Conservation (phyloP, 2,113 vertebrate species). For the Bujurquina vittata region DNA sequence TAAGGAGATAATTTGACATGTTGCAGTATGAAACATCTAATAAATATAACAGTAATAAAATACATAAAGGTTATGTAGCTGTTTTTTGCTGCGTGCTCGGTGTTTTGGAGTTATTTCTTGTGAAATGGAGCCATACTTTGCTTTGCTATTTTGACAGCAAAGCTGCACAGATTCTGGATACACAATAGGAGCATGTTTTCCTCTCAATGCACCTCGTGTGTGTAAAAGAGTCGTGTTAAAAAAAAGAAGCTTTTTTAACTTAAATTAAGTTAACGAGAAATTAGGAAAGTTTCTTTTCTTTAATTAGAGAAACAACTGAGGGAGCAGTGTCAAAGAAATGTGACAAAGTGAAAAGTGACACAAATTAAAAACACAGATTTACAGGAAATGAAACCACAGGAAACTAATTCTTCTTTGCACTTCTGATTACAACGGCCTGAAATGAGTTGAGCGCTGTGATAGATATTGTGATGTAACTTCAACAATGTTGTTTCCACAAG, state of each 20-base stretch:
- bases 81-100: neutral
- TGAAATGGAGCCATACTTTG: no score
- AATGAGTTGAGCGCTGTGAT: conserved; percentile 16
- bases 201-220: neutral
- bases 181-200: neutral
- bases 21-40: neutral
- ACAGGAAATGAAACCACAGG: neutral
- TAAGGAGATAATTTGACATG: no score
- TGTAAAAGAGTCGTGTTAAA: neutral
- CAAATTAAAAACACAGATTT: neutral
- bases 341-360: neutral
- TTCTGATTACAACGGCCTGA: neutral
- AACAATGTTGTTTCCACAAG: conserved; percentile 23
- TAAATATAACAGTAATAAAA: neutral
- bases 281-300: neutral
- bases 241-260: neutral
- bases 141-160: neutral
- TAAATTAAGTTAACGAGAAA: neutral
- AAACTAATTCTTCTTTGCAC: neutral
- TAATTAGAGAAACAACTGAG: neutral
- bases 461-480: conserved; percentile 16
- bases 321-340: neutral
- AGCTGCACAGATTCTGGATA: no score
- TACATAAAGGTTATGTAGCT: neutral
- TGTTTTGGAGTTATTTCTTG: neutral